phyloP scores from a whole-genome alignment of 2,113 vertebrate species.

The Gopherus evgoodei region DNA sequence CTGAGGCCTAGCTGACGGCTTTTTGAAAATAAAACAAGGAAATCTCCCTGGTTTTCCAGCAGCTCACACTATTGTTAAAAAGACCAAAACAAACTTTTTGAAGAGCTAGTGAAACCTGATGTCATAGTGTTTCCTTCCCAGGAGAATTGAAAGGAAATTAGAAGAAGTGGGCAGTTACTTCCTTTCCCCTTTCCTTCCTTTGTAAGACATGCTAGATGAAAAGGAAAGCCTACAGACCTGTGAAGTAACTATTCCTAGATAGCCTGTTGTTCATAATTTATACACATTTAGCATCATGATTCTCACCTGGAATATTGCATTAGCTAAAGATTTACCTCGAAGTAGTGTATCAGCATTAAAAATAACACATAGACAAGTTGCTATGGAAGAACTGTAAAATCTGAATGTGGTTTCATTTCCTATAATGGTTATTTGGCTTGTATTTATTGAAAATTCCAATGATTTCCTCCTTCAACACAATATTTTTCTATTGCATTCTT shows the following conservation, averaged over 20 bases:
- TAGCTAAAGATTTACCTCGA: background rate
- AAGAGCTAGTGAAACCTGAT: background rate
- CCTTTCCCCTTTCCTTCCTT: background rate
- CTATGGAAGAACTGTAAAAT: background rate
- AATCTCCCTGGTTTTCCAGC: background rate
- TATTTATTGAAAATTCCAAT: background rate
- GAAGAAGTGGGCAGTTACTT: background rate
- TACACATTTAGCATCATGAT: background rate
- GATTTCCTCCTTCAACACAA: background rate
- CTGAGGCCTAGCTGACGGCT: background rate
- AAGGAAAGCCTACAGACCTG: background rate
- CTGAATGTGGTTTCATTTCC: background rate
- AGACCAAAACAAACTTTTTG: background rate
- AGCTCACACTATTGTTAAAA: background rate
- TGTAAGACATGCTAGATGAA: background rate
- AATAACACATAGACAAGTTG: background rate
- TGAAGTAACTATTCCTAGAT: background rate
- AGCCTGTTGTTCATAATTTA: background rate
- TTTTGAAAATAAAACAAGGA: background rate
- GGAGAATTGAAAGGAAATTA: background rate
- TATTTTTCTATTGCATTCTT: background rate
- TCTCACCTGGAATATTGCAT: background rate
- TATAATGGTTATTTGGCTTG: background rate
- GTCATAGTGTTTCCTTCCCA: background rate
- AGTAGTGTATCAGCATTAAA: background rate